These are phyloP conservation scores for Branchinecta lynchi DNA, from an alignment of 1,140 invertebrate species.

Conservation along the genomic window DNA sequence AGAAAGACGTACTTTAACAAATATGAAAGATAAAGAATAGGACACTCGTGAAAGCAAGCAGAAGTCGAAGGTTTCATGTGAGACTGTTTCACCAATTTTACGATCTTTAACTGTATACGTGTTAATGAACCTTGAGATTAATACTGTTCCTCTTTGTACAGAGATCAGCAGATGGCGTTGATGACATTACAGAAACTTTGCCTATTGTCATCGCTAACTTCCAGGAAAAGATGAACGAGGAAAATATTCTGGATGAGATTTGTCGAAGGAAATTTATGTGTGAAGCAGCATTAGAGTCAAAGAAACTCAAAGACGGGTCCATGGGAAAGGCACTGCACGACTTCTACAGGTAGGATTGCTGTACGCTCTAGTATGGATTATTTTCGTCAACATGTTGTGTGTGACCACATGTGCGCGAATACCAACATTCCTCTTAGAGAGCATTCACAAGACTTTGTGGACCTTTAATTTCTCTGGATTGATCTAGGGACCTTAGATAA, in stretches of 20 bases:
- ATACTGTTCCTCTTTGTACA: neutral
- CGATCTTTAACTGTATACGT: neutral
- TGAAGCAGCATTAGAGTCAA: conserved; percentile 8
- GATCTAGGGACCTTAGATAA: no score
- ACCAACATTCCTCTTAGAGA: no score
- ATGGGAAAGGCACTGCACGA: conserved; percentile 17
- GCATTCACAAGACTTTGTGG: no score
- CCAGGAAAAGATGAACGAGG: conserved; percentile 15
- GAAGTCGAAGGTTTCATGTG: no score
- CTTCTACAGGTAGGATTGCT: conserved; percentile 17
- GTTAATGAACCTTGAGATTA: neutral
- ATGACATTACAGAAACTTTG: conserved; percentile 12
- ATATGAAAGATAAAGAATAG: no score
- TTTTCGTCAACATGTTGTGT: no score
- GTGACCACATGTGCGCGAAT: no score
- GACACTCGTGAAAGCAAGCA: no score
- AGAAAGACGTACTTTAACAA: no score
- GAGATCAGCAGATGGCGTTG: neutral
- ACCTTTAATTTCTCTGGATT: no score
- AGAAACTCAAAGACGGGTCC: conserved; percentile 7
- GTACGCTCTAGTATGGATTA: no score
- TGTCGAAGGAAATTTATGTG: conserved; percentile 18
- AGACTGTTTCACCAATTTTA: no score
- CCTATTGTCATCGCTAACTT: conserved; percentile 16
- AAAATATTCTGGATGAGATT: conserved; percentile 3